Conservation (phyloP, 2,113 vertebrate genomes). For the Probosciger aterrimus region DNA sequence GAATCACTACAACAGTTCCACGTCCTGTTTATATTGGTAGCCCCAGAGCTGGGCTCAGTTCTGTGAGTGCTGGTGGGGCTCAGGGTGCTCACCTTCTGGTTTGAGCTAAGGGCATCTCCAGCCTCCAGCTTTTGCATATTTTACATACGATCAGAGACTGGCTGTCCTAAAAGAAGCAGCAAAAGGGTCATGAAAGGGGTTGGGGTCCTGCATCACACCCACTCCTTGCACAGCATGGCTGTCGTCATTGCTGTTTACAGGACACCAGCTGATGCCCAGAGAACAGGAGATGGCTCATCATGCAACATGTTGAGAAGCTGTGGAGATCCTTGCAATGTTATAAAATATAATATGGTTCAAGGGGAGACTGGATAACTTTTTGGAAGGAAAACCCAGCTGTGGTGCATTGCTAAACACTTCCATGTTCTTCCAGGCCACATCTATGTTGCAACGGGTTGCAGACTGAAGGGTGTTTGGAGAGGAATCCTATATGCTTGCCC, state of each 20-base stretch:
- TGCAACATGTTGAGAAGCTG: not conserved
- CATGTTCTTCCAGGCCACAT: not conserved
- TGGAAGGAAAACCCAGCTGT: not conserved
- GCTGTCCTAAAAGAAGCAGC: not conserved
- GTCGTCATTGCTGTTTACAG: not conserved
- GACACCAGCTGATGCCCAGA: not conserved
- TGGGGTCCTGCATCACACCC: not conserved
- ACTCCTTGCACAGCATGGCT: not conserved
- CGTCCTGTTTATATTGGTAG: not conserved
- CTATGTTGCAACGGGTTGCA: too few species aligned
- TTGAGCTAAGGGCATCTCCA: not conserved
- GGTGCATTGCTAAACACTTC: not conserved
- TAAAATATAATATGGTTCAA: not conserved
- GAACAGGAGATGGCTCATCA: not conserved
- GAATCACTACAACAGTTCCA: not conserved
- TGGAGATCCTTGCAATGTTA: not conserved
- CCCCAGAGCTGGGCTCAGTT: not conserved
- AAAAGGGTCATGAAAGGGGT: not conserved
- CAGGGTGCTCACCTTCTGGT: not conserved
- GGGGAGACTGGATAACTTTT: not conserved
- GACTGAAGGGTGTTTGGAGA: not conserved
- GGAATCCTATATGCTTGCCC: not conserved
- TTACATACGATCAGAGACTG: not conserved
- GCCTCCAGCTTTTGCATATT: rapidly evolving
- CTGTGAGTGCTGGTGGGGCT: not conserved